A percentile compares a stretch with the other conserved stretches of the same genome.
These are phyloP conservation scores for Pelecanus crispus DNA, from an alignment of 2,113 vertebrate genomes.

Conservation along the genomic window DNA sequence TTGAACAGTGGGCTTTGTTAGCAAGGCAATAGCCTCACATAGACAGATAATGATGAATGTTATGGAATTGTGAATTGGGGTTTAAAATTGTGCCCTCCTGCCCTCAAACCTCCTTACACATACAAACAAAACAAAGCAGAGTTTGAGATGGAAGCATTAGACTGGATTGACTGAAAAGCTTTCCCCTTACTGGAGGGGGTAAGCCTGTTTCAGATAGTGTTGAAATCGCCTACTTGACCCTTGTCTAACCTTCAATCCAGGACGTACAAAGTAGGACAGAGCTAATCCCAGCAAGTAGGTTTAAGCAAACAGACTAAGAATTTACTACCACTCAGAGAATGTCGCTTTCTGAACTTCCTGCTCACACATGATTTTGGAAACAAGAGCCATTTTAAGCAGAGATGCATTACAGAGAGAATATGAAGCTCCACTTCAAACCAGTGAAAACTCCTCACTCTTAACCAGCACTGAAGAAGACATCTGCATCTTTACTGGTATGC, in stretches of 20 bases:
- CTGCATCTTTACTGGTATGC: background rate
- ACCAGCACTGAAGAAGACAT: background rate
- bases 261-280: conserved; percentile 59
- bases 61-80: conserved; percentile 46
- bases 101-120: conserved; percentile 62
- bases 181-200: conserved; percentile 22
- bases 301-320: conserved; percentile 71
- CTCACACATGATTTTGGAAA: background rate
- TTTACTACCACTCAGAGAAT: background rate
- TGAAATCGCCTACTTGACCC: conserved; percentile 79
- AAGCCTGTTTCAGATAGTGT: conserved; percentile 67
- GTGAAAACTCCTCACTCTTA: background rate
- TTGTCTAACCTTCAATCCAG: conserved; percentile 65
- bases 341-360: background rate
- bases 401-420: background rate
- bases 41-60: conserved; percentile 64
- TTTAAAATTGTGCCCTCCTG: conserved; percentile 66
- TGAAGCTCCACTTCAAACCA: background rate
- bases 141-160: conserved; percentile 52
- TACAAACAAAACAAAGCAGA: conserved; percentile 62
- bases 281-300: conserved; percentile 71
- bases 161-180: conserved; percentile 42
- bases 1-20: conserved; percentile 58
- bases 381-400: background rate
- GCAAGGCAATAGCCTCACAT: background rate